These are phyloP conservation scores for Hyposoter dolosus DNA, from an alignment of 2,888 invertebrate genomes.

Conservation along the genomic window DNA sequence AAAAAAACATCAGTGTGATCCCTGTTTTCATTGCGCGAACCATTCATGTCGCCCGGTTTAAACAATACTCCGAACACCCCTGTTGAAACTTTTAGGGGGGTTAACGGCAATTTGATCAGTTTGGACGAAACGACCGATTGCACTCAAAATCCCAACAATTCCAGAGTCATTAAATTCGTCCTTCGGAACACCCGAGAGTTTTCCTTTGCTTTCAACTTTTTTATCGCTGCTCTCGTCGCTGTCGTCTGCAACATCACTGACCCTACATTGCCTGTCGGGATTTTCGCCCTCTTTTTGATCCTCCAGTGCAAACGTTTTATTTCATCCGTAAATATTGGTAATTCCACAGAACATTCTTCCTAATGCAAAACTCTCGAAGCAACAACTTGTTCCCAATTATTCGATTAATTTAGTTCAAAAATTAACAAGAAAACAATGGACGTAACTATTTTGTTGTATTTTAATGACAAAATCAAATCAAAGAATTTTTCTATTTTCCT, in stretches of 20 bases:
- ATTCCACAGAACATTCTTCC: constrained; percentile 46
- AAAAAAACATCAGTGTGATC: constrained; percentile 24
- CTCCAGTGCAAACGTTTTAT: constrained; percentile 72
- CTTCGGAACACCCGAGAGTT: constrained; percentile 60
- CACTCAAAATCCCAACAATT: constrained; percentile 50
- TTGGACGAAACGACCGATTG: constrained; percentile 62
- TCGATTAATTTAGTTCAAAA: background rate
- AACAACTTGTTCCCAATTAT: background rate
- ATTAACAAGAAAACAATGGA: background rate
- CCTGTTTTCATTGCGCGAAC: background rate
- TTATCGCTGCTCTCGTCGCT: constrained; percentile 17
- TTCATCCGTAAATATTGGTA: constrained; percentile 76
- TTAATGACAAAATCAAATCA: background rate
- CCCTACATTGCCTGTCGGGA: constrained; percentile 44
- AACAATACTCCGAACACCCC: constrained; percentile 55
- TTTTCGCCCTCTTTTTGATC: constrained; percentile 65
- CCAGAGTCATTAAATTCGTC: constrained; percentile 66
- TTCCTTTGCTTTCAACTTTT: constrained; percentile 43
- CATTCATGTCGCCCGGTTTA: constrained; percentile 69
- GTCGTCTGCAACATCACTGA: constrained; percentile 3
- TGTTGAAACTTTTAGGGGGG: constrained; percentile 67
- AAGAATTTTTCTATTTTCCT: constrained; percentile 59
- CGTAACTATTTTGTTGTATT: background rate
- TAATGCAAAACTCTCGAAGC: background rate
- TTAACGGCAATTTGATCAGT: constrained; percentile 67